A percentile compares a stretch with the other conserved stretches of the same genome.
phyloP scores from a whole-genome alignment of 2,113 vertebrate species.

The Triplophysa dalaica region DNA sequence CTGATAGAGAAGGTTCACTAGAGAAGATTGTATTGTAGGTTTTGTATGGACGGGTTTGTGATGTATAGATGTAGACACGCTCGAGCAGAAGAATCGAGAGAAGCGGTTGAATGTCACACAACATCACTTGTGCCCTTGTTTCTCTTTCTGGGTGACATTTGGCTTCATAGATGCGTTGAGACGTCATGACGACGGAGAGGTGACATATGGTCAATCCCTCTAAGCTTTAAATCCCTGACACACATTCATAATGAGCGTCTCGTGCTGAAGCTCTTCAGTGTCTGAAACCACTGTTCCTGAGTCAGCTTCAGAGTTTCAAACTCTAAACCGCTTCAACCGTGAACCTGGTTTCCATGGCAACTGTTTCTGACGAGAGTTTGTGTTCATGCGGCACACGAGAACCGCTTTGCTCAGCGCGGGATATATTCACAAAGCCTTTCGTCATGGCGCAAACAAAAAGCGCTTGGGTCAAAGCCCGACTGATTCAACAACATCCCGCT shows the following conservation, averaged over 20 bases:
- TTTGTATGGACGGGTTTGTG: too few species aligned
- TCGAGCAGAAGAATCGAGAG: neutral
- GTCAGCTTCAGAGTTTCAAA: conserved; percentile 7
- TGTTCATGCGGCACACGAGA: conserved; percentile 20
- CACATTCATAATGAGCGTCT: neutral
- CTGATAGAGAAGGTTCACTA: too few species aligned
- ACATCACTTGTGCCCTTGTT: neutral
- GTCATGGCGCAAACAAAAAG: conserved; percentile 4
- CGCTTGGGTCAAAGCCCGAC: neutral
- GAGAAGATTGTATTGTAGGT: too few species aligned
- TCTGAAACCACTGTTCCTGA: neutral
- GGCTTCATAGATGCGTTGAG: neutral
- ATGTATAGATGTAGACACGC: too few species aligned
- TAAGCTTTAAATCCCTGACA: conserved; percentile 59
- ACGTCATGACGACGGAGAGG: neutral
- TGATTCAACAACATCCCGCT: neutral
- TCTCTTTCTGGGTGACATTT: neutral
- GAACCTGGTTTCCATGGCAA: conserved; percentile 70
- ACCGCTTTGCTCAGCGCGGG: conserved; percentile 1
- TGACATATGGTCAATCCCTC: conserved; percentile 64
- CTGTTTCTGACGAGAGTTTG: conserved; percentile 48
- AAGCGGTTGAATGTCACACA: neutral
- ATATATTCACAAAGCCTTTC: neutral
- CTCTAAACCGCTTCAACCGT: conserved; percentile 52
- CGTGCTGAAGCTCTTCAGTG: neutral